phyloP scores from a whole-genome alignment of 92 coral and sea anemone genomes.

The Diadumene lineata region DNA sequence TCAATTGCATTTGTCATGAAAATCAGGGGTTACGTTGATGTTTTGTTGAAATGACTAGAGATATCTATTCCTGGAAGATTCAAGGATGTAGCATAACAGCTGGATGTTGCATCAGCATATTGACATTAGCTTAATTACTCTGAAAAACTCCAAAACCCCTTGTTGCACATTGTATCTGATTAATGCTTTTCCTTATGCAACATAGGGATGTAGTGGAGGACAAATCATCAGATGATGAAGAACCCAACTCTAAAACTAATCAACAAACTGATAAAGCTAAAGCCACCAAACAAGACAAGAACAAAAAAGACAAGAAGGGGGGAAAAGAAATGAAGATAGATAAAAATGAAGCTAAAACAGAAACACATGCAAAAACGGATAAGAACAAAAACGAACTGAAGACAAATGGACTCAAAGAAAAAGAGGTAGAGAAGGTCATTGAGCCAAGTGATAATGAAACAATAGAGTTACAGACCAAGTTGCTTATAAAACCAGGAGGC shows the following conservation, averaged over 20 bases:
- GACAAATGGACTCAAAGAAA: background rate
- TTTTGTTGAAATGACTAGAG: too few species aligned
- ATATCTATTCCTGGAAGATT: too few species aligned
- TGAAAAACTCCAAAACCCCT: too few species aligned
- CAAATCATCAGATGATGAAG: background rate
- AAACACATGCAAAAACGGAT: conserved; percentile 10
- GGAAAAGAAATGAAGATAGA: conserved; percentile 5
- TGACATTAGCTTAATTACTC: too few species aligned
- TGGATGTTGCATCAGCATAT: too few species aligned
- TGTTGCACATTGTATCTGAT: background rate
- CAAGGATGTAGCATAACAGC: too few species aligned
- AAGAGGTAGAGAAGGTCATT: background rate
- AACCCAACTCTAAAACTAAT: too few species aligned
- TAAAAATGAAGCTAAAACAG: conserved; percentile 2
- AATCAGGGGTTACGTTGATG: too few species aligned
- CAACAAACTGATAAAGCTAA: too few species aligned
- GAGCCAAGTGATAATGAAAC: conserved; percentile 16
- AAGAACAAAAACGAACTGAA: background rate
- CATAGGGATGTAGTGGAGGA: background rate
- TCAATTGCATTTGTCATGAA: too few species aligned
- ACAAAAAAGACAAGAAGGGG: background rate
- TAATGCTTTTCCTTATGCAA: background rate
- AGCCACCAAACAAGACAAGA: background rate
- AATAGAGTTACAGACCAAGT: conserved; percentile 25
- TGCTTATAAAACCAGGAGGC: conserved; percentile 78